Evolutionary conservation across 2,797 vertebrate species (phyloP).

Genomic region (Gallinago solitaria): DNA sequence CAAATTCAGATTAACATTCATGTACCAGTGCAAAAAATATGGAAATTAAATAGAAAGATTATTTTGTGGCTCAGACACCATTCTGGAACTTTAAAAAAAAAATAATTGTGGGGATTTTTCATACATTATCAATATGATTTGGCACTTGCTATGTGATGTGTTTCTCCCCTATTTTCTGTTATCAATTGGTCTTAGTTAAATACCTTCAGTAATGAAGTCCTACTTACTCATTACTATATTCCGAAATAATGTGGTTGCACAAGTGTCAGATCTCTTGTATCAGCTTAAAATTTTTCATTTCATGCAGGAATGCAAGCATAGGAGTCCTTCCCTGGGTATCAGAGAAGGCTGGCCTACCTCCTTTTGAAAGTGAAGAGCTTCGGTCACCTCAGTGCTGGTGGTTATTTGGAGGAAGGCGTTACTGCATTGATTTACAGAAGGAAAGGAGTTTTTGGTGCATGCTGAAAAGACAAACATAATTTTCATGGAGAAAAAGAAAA

Average conservation of each 20-base stretch:
- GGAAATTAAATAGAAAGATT: background rate
- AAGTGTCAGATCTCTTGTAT: background rate
- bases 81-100: background rate
- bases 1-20: background rate
- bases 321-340: background rate
- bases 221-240: background rate
- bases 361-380: background rate
- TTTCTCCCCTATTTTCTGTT: background rate
- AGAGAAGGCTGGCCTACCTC: background rate
- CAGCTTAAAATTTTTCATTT: background rate
- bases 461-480: background rate
- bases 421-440: background rate
- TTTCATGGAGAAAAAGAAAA: background rate
- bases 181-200: background rate
- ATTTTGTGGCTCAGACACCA: background rate
- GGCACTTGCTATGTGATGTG: background rate
- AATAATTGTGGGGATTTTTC: background rate
- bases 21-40: background rate
- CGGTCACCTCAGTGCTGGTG: background rate
- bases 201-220: background rate
- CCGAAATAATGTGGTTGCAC: background rate
- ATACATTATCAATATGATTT: background rate
- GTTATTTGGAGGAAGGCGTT: background rate
- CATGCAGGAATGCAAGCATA: background rate
- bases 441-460: background rate